These are phyloP conservation scores for Falco concolor DNA, from an alignment of 2,797 vertebrate species.

Conservation along the genomic window DNA sequence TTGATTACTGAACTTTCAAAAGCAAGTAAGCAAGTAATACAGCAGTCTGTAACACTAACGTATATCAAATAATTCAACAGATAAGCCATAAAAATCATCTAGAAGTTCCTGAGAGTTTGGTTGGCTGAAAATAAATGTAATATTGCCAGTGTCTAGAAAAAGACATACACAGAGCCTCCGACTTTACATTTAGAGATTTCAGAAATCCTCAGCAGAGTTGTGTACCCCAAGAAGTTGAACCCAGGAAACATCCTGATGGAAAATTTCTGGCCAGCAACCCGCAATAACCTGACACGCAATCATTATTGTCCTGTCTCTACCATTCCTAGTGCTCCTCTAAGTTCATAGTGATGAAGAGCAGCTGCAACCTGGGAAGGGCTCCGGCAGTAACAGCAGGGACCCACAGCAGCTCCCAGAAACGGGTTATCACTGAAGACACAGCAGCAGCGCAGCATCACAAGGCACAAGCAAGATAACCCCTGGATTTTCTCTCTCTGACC, in stretches of 20 bases:
- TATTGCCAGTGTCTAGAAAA: neutral
- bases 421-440: neutral
- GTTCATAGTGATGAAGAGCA: neutral
- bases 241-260: neutral
- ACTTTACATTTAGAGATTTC: neutral
- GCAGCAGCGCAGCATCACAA: neutral
- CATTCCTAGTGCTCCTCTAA: neutral
- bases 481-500: neutral
- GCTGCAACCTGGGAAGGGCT: neutral
- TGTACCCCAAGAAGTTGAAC: neutral
- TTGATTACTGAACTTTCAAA: neutral
- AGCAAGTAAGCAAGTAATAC: neutral
- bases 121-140: neutral
- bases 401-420: neutral
- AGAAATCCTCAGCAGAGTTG: neutral
- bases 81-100: neutral
- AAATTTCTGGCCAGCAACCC: neutral
- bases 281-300: rapidly evolving
- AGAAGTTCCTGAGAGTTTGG: neutral
- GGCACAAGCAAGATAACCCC: neutral
- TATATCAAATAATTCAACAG: neutral
- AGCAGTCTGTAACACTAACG: neutral
- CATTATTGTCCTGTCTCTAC: neutral
- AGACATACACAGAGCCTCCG: neutral
- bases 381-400: neutral